Conservation (phyloP, 2,888 invertebrate genomes). For the Taphrorychus bicolor region DNA sequence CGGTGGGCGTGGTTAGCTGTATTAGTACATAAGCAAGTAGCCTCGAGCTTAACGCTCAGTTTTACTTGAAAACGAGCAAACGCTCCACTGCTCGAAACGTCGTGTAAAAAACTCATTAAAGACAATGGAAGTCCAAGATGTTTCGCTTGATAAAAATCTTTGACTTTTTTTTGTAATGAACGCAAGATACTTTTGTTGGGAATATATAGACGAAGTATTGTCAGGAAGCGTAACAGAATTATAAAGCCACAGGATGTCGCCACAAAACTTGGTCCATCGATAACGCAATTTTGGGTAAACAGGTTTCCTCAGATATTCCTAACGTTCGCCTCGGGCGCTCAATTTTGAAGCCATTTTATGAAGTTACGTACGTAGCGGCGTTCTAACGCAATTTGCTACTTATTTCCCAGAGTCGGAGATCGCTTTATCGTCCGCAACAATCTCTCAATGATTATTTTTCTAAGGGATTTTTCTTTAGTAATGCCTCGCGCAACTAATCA, state of each 20-base stretch:
- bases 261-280: background rate
- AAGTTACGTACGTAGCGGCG: background rate
- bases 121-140: no score
- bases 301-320: background rate
- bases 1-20: no score
- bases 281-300: constrained; percentile 3
- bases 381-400: background rate
- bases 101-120: no score
- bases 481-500: background rate
- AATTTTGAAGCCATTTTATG: constrained; percentile 1
- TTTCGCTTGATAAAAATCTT: no score
- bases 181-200: no score
- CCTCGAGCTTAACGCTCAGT: no score
- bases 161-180: no score
- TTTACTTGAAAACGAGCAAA: no score
- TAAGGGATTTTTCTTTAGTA: background rate
- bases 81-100: no score
- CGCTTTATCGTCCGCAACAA: background rate
- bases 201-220: background rate
- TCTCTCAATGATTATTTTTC: background rate
- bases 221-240: background rate
- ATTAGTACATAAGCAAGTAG: no score
- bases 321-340: background rate
- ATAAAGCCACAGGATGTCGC: background rate
- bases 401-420: background rate